Percentiles rank a stretch among this genome's conserved stretches.
These are phyloP conservation scores for Setophaga petechia DNA, from an alignment of 2,113 vertebrate genomes.

Conservation along the genomic window DNA sequence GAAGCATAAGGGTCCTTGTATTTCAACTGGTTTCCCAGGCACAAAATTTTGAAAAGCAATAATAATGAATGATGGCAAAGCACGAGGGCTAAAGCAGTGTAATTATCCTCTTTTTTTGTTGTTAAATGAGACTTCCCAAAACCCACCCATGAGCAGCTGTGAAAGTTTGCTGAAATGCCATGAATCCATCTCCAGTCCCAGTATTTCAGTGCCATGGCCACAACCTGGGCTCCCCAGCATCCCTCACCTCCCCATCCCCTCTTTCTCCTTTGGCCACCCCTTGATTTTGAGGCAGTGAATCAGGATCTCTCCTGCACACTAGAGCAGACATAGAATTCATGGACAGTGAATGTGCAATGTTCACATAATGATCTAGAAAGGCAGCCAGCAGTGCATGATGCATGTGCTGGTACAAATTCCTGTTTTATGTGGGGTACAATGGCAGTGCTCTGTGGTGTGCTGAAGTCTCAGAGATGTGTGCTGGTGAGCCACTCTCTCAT, in stretches of 20 bases:
- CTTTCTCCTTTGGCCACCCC: background rate
- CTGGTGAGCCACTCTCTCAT: background rate
- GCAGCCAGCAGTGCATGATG: conserved; percentile 29
- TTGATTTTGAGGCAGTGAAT: background rate
- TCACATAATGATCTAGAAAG: conserved; percentile 7
- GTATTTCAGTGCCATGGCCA: background rate
- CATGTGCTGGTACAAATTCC: background rate
- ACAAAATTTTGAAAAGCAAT: background rate
- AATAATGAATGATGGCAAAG: background rate
- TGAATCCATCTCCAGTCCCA: background rate
- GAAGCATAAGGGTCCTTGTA: background rate
- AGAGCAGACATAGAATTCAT: background rate
- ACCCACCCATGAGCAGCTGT: background rate
- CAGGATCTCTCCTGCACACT: background rate
- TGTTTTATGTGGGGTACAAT: conserved; percentile 4
- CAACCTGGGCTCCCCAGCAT: accelerated
- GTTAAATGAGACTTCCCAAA: background rate
- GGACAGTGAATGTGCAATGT: conserved; percentile 1
- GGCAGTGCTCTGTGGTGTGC: background rate
- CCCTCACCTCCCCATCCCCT: background rate
- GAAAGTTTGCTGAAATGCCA: background rate
- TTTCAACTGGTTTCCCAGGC: background rate
- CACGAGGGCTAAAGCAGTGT: background rate
- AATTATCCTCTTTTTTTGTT: too few relatives aligned
- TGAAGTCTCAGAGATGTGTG: background rate